phyloP scores from a whole-genome alignment of 2,888 invertebrate genomes.

The Pinctada fucata region DNA sequence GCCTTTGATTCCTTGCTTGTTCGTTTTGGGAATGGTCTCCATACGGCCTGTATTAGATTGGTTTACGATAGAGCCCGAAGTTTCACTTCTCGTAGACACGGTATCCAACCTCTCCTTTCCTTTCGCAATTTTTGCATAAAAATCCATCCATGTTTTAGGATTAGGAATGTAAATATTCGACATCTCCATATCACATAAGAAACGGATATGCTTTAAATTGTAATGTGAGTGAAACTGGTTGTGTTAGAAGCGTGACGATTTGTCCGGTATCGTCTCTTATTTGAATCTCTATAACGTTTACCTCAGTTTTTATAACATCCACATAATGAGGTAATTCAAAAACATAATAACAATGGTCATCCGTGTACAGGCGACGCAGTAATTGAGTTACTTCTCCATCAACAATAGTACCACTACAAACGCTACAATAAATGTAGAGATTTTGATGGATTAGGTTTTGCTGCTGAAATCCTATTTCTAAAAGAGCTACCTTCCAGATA shows the following conservation, averaged over 20 bases:
- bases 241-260: not conserved
- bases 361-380: not conserved
- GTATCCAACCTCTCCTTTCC: no score
- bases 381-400: not conserved
- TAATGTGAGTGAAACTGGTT: constrained; percentile 27
- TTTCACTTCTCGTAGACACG: no score
- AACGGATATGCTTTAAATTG: constrained; percentile 33
- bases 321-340: not conserved
- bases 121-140: constrained; percentile 19
- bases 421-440: not conserved
- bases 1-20: no score
- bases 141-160: constrained; percentile 42
- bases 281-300: not conserved
- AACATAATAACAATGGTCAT: not conserved
- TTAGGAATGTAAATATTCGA: constrained; percentile 44
- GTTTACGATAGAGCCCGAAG: no score
- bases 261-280: not conserved
- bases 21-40: no score
- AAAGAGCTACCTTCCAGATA: not conserved
- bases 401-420: not conserved
- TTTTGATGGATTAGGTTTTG: not conserved
- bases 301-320: not conserved
- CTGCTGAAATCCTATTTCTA: not conserved
- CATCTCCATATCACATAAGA: constrained; percentile 12
- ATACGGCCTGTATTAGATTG: no score